phyloP scores from a whole-genome alignment of 2,113 vertebrate genomes.

The Microcebus lehilahytsara region DNA sequence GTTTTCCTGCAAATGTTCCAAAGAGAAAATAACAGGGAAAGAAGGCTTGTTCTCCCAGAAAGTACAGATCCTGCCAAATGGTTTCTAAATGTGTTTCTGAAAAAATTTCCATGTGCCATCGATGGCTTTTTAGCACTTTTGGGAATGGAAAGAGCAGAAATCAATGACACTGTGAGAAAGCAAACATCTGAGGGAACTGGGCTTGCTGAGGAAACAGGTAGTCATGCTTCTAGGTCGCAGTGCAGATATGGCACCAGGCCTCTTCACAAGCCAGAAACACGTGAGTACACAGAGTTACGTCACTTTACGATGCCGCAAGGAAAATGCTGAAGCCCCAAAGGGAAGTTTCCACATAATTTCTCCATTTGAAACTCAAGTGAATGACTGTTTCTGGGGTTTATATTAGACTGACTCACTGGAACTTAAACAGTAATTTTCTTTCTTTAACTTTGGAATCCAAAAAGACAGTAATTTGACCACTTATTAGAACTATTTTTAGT shows the following conservation, averaged over 20 bases:
- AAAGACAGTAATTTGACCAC: background rate
- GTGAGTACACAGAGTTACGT: background rate
- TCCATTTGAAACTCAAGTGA: slow-evolving; percentile 41
- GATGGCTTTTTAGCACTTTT: background rate
- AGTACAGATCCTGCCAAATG: slow-evolving; percentile 21
- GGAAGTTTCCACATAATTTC: slow-evolving; percentile 38
- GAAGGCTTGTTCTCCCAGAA: background rate
- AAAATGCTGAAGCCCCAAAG: background rate
- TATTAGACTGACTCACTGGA: slow-evolving; percentile 36
- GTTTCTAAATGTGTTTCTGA: slow-evolving; percentile 33
- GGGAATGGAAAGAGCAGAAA: background rate
- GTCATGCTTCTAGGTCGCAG: background rate
- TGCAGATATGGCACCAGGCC: accelerated
- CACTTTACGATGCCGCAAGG: background rate
- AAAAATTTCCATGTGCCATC: slow-evolving; percentile 30
- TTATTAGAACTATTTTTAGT: slow-evolving; percentile 58
- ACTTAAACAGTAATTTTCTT: slow-evolving; percentile 9
- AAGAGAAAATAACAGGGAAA: background rate
- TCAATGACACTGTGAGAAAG: background rate
- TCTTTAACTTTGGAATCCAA: slow-evolving; percentile 35
- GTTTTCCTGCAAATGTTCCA: slow-evolving; percentile 13
- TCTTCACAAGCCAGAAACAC: background rate
- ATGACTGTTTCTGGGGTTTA: background rate
- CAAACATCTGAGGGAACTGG: background rate
- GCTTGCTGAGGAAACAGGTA: background rate